Conservation (phyloP, 2,888 invertebrate species). For the Ectropis crepuscularia region DNA sequence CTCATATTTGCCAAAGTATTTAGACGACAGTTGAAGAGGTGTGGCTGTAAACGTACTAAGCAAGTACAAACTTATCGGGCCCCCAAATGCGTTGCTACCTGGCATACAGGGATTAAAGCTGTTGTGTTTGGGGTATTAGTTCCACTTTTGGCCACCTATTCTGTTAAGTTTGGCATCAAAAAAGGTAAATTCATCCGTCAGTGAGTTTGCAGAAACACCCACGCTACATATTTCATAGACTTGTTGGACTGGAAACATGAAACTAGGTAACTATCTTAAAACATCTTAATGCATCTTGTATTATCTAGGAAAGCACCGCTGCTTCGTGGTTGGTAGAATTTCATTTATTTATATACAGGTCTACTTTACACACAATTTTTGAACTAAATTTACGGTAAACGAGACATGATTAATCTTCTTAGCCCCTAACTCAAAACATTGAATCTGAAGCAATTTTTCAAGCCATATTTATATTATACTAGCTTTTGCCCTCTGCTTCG, state of each 20-base stretch:
- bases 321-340: slow-evolving; percentile 20
- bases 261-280: slow-evolving; percentile 8
- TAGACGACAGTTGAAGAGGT: slow-evolving; percentile 8
- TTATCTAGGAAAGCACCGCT: slow-evolving; percentile 28
- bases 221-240: slow-evolving; percentile 34
- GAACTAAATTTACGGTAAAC: too few relatives aligned
- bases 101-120: too few relatives aligned
- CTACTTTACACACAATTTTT: too few relatives aligned
- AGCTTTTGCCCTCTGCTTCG: too few relatives aligned
- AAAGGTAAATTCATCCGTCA: not conserved
- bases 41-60: slow-evolving; percentile 1
- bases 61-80: slow-evolving; percentile 2
- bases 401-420: too few relatives aligned
- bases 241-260: slow-evolving; percentile 33
- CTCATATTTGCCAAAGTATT: slow-evolving; percentile 16
- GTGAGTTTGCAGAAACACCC: slow-evolving; percentile 39
- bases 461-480: not conserved
- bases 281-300: slow-evolving; percentile 34
- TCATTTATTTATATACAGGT: slow-evolving; percentile 1
- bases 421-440: not conserved
- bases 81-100: too few relatives aligned
- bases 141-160: not conserved
- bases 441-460: not conserved
- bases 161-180: not conserved
- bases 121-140: not conserved